These are phyloP conservation scores for Panagrolaimus sp. DNA, from an alignment of 1,140 invertebrate genomes.

Conservation along the genomic window DNA sequence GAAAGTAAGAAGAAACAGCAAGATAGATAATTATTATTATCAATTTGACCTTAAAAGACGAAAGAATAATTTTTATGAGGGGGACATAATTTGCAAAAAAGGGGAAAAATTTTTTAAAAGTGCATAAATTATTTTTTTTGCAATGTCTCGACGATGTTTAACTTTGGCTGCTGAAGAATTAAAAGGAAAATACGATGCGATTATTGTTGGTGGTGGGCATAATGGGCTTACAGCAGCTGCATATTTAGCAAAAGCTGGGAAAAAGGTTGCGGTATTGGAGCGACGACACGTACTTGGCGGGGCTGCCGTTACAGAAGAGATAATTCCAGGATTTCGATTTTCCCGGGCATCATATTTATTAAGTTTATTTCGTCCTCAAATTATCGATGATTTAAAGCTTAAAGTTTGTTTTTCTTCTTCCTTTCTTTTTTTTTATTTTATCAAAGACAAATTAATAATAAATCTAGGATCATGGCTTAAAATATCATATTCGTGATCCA, in stretches of 20 bases:
- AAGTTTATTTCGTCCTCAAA: conserved; percentile 57
- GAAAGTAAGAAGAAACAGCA: no score
- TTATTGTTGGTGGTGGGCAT: conserved; percentile 42
- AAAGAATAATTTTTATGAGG: no score
- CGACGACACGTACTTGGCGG: conserved; percentile 64
- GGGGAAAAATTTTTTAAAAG: no score
- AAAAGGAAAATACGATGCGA: conserved; percentile 57
- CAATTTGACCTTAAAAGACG: no score
- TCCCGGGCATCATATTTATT: conserved; percentile 15
- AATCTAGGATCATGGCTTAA: conserved; percentile 64
- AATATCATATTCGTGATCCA: conserved; percentile 64
- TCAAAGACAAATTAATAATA: background rate
- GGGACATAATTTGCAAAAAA: no score
- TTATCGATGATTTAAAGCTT: conserved; percentile 65
- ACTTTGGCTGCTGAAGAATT: background rate
- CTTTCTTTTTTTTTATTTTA: background rate
- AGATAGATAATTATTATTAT: no score
- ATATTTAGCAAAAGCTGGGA: conserved; percentile 64
- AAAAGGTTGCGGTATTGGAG: conserved; percentile 65
- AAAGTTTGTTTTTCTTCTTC: conserved; percentile 62
- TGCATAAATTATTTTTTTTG: no score
- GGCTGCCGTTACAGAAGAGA: conserved; percentile 68
- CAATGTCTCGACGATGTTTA: no score
- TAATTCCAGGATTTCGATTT: conserved; percentile 62
- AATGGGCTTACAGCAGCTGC: conserved; percentile 60